Evolutionary conservation across 2,888 invertebrate species (phyloP), one percentile per base, ranked within the genome.

Genomic region (Ochropleura plecta): DNA sequence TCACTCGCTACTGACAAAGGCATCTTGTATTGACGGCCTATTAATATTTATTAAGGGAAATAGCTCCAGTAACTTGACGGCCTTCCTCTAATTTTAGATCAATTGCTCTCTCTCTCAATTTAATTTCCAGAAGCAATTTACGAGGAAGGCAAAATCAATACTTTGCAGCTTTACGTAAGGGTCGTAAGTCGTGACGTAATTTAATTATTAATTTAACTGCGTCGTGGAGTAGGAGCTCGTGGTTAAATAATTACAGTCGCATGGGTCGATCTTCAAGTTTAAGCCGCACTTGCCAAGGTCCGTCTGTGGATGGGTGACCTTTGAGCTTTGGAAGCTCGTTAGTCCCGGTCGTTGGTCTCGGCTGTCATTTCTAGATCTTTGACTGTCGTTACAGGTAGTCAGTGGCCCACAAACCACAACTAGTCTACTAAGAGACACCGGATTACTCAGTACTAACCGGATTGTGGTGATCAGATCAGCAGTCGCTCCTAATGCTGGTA

Each of bases 1-100:
- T 72, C 59, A 64, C 77, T 85, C 73, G 69, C 55, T 62, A 71
- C 76, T 83, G 83, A 91, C 90, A 93, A 93, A 91, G 89, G 86
- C 85, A 79, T 85, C 81, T 88, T 88, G 87, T 89, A 90, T 90
- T 91, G 91, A 88, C 86, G 83, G 85, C 86, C 90, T 90, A 92
- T 94, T 92, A 91, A 92, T 93, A 93, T 93, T 94, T 93, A 94
- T 93, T 81, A 90, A 89, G 80, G 88, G 89, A 92, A 92, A 93
- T 90, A 88, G 87, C 91, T 88, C 87, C 84, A 86, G 86, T 85
- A 86, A 89, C 88, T 90, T 90, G 85, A 89, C 84, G 78, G 88
- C 78, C 76, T 88, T 78, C 83, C 88, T 84, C 88, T 91, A 90
- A 92, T 91, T 92, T 91, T 84, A 90, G 88, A 89, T 90, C 90